These are phyloP conservation scores for Lepus americanus DNA, from an alignment of 2,113 vertebrate genomes.

Conservation along the genomic window DNA sequence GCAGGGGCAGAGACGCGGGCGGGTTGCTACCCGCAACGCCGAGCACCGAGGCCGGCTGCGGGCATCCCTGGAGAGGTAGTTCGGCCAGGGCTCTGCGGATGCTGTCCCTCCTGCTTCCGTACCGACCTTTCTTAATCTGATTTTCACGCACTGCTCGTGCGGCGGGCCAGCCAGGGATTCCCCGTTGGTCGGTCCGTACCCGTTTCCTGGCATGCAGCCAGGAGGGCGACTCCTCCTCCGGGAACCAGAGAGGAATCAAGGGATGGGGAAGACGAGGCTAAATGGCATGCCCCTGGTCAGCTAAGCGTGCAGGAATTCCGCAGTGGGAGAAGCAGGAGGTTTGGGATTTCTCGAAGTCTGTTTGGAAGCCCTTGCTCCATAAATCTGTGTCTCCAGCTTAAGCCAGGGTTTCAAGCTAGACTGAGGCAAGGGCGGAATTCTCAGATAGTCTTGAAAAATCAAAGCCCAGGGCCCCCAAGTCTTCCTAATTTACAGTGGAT, in stretches of 20 bases:
- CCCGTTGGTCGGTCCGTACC: constrained; percentile 67
- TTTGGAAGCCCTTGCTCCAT: background rate
- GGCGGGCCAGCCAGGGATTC: constrained; percentile 73
- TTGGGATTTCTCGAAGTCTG: constrained; percentile 50
- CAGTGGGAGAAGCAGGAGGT: constrained; percentile 55
- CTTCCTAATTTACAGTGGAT: constrained; percentile 77
- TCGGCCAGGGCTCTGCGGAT: background rate
- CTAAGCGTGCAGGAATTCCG: constrained; percentile 49
- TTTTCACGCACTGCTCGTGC: background rate
- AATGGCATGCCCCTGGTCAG: constrained; percentile 53
- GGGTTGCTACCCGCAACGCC: background rate
- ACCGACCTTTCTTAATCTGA: background rate
- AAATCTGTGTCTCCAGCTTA: background rate
- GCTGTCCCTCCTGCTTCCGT: background rate
- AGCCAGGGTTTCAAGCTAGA: constrained; percentile 17
- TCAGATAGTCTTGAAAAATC: constrained; percentile 57
- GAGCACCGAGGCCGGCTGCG: background rate
- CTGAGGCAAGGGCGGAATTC: constrained; percentile 58
- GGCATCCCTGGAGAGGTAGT: background rate
- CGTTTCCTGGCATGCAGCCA: constrained; percentile 73
- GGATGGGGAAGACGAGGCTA: constrained; percentile 69
- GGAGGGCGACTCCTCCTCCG: constrained; percentile 70
- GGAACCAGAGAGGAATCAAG: constrained; percentile 65
- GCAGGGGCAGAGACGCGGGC: constrained; percentile 15
- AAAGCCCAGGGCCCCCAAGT: constrained; percentile 56